phyloP scores from a whole-genome alignment of 1,140 invertebrate genomes.

The Drosophila prosaltans region DNA sequence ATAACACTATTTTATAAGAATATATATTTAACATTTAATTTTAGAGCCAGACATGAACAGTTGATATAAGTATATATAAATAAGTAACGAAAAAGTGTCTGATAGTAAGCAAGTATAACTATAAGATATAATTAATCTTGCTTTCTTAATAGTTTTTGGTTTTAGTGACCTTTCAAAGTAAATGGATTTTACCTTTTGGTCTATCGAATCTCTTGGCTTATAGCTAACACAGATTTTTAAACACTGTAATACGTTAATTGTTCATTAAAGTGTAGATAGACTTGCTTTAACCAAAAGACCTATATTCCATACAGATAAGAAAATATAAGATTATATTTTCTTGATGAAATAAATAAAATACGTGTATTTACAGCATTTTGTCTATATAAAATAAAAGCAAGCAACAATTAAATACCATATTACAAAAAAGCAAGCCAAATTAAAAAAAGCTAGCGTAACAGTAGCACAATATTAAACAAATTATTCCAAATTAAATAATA shows the following conservation, averaged over 20 bases:
- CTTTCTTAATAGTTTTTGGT: conserved; percentile 69
- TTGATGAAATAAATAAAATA: conserved; percentile 32
- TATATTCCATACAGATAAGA: conserved; percentile 30
- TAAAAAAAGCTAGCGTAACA: conserved; percentile 5
- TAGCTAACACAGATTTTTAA: conserved; percentile 77
- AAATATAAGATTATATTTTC: neutral
- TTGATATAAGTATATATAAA: conserved; percentile 27
- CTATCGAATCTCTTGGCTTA: conserved; percentile 50
- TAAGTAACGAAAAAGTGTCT: neutral
- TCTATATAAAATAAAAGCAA: conserved; percentile 65
- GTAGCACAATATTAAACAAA: neutral
- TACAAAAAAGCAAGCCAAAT: conserved; percentile 15
- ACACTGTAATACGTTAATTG: conserved; percentile 45
- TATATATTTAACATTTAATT: conserved; percentile 30
- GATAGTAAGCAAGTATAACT: conserved; percentile 56
- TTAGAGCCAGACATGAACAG: conserved; percentile 36
- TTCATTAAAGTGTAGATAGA: conserved; percentile 46
- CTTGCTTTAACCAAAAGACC: conserved; percentile 62
- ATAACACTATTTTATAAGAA: conserved; percentile 16
- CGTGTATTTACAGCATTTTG: conserved; percentile 75
- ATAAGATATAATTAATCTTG: conserved; percentile 41
- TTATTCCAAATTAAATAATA: conserved; percentile 17
- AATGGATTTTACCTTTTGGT: conserved; percentile 54
- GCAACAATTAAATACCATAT: conserved; percentile 21
- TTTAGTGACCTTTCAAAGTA: conserved; percentile 24